Evolutionary conservation across 2,113 vertebrate species (phyloP), one percentile per base, ranked within the genome.

Genomic region (Peromyscus maniculatus): DNA sequence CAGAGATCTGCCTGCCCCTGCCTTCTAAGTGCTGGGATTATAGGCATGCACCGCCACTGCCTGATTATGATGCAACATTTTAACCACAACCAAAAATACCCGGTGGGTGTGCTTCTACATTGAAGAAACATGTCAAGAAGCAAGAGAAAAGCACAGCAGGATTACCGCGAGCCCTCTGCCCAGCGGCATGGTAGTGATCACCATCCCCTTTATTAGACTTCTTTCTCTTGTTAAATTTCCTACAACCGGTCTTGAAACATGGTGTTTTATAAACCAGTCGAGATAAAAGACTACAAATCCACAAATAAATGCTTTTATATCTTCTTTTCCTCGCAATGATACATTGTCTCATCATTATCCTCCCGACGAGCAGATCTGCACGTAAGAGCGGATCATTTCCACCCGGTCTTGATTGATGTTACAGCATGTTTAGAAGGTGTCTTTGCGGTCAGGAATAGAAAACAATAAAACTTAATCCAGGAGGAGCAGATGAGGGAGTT

Each of bases 201-300:
- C 36, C 17, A 66, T 91, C 90, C 89, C 46, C 4, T 88, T 82
- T 87, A 59, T 69, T 79, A 75, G 7, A 10, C 59, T 91, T 69
- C n/a, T 71, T 75, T 79, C 84, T 94, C 95, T 83, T 95, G 64
- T 31, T 57, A 77, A 92, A 77, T 31, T 96, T 91, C n/a, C 66
- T 82, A 74, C 31, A 87, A 49, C 26, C 52, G 31, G 66, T 89
- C 77, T 52, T 92, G 8, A 86, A 93, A 79, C 5, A 43, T 3
- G 0, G 80, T 83, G 19, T 71, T 90, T 96, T 66, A 84, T 52
- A 95, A 92, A 79, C 28, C 12, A 46, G 43, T 19, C 10, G 72
- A 83, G 21, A n/a, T 83, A 89, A 92, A 71, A 39, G 82, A 39
- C 26, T 39, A 0, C 57, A 91, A 92, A 59, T 33, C 49, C 7